Base-by-base conservation (phyloP, 92 coral and sea anemone species). In the Phenganax marumi region DNA sequence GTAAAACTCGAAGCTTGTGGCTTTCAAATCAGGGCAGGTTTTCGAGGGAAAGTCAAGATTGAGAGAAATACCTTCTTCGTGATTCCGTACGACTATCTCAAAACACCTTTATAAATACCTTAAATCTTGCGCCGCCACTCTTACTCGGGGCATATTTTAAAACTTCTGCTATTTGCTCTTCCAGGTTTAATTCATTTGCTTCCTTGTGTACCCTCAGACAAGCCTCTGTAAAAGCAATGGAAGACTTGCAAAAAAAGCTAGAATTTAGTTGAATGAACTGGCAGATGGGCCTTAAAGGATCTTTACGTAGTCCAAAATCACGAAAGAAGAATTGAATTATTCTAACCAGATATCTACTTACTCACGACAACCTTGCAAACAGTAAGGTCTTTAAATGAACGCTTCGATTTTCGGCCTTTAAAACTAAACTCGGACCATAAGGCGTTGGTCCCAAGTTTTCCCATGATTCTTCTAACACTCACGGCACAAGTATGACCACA, bases 191-290 rank as follows among this genome's bases (percentile, higher is more conserved):
- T 13, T 58, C 65, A 23, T 0, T 58, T 16, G 23, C 22, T 23
- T 16, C 65, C 14, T 58, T 58, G 65, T 58, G 65, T 7, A 58
- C n/a, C n/a, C 65, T 58, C 22, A 58, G 65, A 23, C 65, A 58
- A 18, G 65, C 65, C 65, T 58, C 65, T 58, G 21, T 16, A 18
- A 58, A 13, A 58, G 8, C n/a, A 58, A 58, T 58, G 22, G 21
- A 18, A 58, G 8, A 58, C 14, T 18, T 16, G 21, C 22, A 13
- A 7, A 7, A 8, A 16, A 54, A 58, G 23, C 22, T 13, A 58
- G 22, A 8, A 58, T 58, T 58, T 16, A 58, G 65, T 18, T 58
- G 21, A 58, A 58, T 58, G 21, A 58, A 5, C 65, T 16, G 65
- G 43, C 43, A 33, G 43, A 33, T 33, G 43, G 43, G 43, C 43